phyloP scores from a whole-genome alignment of 2,797 vertebrate species.

The Takifugu rubripes region DNA sequence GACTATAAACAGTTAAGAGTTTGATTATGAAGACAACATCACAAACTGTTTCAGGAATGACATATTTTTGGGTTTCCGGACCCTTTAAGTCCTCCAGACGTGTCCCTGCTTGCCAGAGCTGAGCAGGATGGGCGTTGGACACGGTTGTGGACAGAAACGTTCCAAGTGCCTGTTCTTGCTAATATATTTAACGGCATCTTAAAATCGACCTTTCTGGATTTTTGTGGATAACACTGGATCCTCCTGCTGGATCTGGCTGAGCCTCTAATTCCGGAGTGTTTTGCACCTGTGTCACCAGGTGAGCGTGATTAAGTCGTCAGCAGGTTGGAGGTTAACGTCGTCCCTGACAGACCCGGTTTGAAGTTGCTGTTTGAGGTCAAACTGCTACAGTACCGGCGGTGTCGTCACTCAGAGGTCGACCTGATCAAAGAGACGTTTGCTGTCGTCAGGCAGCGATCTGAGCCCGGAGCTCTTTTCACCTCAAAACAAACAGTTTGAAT shows the following conservation, averaged over 20 bases:
- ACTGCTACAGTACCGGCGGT: constrained; percentile 28
- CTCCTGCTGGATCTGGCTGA: constrained; percentile 20
- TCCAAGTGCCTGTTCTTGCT: too few relatives aligned
- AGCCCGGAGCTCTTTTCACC: constrained; percentile 27
- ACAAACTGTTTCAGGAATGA: too few relatives aligned
- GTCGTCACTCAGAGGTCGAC: constrained; percentile 35
- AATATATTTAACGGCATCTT: too few relatives aligned
- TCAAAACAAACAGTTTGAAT: constrained; percentile 25
- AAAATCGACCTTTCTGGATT: background rate
- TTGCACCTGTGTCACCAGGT: constrained; percentile 49
- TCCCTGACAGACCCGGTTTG: constrained; percentile 36
- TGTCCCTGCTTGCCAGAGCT: too few relatives aligned
- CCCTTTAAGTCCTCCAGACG: too few relatives aligned
- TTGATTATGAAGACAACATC: too few relatives aligned
- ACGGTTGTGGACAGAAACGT: too few relatives aligned
- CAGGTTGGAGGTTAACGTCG: constrained; percentile 37
- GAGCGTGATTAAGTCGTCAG: constrained; percentile 30
- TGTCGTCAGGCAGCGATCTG: constrained; percentile 24
- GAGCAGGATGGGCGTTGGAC: too few relatives aligned
- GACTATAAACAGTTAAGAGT: too few relatives aligned
- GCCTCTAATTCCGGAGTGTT: constrained; percentile 12
- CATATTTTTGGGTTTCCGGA: too few relatives aligned
- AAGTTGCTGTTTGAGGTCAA: constrained; percentile 28
- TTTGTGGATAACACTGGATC: background rate
- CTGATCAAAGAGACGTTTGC: constrained; percentile 49